Base-by-base conservation (phyloP, 2,797 vertebrate genomes). In the Borostomias antarcticus region DNA sequence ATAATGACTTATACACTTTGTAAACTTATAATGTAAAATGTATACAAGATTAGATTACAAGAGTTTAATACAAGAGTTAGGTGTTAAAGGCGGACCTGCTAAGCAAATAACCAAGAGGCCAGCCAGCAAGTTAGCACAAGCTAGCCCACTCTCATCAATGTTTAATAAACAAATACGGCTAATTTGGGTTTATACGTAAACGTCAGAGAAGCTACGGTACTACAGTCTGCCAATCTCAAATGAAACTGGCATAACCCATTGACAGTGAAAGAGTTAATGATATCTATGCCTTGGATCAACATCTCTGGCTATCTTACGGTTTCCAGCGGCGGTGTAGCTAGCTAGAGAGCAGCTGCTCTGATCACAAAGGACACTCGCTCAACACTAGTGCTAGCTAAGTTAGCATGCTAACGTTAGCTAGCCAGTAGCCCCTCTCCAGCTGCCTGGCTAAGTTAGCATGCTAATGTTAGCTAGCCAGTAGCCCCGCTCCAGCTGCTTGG, bases 331-430 rank as follows among this genome's bases (percentile, higher is more conserved):
- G 33, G 33, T 35, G 11, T 11, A 40, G 35, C 35, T 40, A 40
- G 40, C 40, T 40, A 43, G 40, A 11, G 15, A 43, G 40, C 40
- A 43, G 40, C 40, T 43, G 40, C 40, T 17, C 15, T 5, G 11
- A 43, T 43, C 40, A 43, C 40, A 43, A 43, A 43, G 40, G 40
- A 17, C 40, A 43, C 40, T 11, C 40, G 40, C 4, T 17, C 40
- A 43, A 3, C 2, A 17, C 40, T 43, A 11, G 1, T 15, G 40
- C 40, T 17, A 33, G 4, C 32, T 33, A n/a, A n/a, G n/a, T n/a
- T 45, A 30, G 37, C 37, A 23, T n/a, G 29, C 29, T 17, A 35
- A 32, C 8, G 25, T 47, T 47, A 53, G 47, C 54, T 70, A 28
- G 11, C 47, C 23, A 10, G 23, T 26, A 19, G 64, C 32, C 45